Evolutionary conservation across 2,113 vertebrate genomes (phyloP).

Genomic region (Myiozetetes cayanensis): DNA sequence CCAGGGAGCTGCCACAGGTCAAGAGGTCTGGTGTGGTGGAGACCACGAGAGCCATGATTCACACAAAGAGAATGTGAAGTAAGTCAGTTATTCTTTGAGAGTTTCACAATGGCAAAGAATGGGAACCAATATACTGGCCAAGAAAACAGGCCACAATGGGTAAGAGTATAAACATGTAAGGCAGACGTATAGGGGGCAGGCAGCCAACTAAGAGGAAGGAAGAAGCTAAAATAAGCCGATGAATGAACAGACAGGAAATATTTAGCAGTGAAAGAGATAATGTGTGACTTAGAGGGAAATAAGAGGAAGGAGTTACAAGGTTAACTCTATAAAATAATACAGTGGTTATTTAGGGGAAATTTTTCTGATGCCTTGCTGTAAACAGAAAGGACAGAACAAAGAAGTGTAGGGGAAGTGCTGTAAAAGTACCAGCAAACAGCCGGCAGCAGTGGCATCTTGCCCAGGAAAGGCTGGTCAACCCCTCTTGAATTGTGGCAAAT

Average conservation of each 20-base stretch:
- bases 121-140: neutral
- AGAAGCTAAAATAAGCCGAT: slow-evolving; percentile 54
- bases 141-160: slow-evolving; percentile 50
- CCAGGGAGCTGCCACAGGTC: neutral
- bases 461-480: neutral
- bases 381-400: slow-evolving; percentile 16
- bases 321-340: slow-evolving; percentile 57
- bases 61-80: neutral
- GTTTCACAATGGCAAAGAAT: slow-evolving; percentile 50
- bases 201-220: slow-evolving; percentile 60
- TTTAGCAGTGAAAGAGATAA: slow-evolving; percentile 55
- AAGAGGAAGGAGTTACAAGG: slow-evolving; percentile 51
- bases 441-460: neutral
- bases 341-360: slow-evolving; percentile 10
- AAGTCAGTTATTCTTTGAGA: neutral
- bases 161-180: slow-evolving; percentile 12
- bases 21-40: neutral
- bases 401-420: neutral
- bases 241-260: slow-evolving; percentile 68
- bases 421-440: neutral
- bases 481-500: neutral
- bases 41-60: neutral
- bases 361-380: slow-evolving; percentile 3
- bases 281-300: slow-evolving; percentile 36
- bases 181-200: neutral